Conservation (phyloP, 2,888 invertebrate genomes). For the Phytoseiulus persimilis region DNA sequence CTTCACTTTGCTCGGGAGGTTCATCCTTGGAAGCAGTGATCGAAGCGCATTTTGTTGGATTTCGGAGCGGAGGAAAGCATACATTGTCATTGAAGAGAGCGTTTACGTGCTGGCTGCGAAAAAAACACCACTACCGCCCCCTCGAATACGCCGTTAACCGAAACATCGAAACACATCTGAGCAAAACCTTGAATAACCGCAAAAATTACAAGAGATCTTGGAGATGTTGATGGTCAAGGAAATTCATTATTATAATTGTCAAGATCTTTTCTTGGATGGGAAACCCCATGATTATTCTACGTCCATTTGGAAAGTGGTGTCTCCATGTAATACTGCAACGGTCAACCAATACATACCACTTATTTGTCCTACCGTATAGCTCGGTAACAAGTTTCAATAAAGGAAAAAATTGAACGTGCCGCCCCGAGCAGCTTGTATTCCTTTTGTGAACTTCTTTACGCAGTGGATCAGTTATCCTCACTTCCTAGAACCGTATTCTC, state of each 20-base stretch:
- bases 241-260: neutral
- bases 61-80: neutral
- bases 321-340: conserved; percentile 1
- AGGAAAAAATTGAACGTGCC: conserved; percentile 23
- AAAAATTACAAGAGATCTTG: neutral
- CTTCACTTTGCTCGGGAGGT: too few species aligned
- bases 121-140: neutral
- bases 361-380: conserved; percentile 39
- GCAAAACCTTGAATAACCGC: too few species aligned
- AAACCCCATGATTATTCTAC: neutral
- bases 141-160: neutral
- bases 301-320: neutral
- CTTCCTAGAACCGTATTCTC: too few species aligned
- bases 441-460: too few species aligned
- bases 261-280: neutral
- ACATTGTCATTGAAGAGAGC: neutral
- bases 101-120: neutral
- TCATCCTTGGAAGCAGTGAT: too few species aligned
- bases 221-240: neutral
- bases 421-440: neutral
- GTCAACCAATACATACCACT: conserved; percentile 21
- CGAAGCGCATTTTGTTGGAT: neutral
- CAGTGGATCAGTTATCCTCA: too few species aligned
- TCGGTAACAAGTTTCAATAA: conserved; percentile 32
- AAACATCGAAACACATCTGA: neutral